Percentiles rank a stretch among this genome's conserved stretches.
Conservation (phyloP, 2,113 vertebrate genomes). For the Shinisaurus crocodilurus region DNA sequence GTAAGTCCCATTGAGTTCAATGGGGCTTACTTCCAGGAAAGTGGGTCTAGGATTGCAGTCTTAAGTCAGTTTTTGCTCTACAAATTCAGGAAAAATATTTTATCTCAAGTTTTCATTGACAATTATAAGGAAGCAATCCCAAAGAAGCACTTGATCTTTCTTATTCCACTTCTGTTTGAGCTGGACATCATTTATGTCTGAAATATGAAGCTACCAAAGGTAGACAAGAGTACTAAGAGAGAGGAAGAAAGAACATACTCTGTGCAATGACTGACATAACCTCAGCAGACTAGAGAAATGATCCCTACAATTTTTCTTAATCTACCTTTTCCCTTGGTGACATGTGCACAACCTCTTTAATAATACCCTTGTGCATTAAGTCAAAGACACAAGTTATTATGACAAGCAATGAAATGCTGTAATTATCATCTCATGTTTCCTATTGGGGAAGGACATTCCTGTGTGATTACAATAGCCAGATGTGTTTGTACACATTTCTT, state of each 20-base stretch:
- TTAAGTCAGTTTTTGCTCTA: constrained; percentile 40
- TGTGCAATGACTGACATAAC: constrained; percentile 54
- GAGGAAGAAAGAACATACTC: constrained; percentile 44
- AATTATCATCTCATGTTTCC: constrained; percentile 53
- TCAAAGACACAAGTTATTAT: constrained; percentile 51
- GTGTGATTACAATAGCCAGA: constrained; percentile 54
- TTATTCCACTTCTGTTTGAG: constrained; percentile 48
- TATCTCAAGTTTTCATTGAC: neutral
- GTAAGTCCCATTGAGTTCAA: neutral
- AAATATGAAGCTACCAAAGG: constrained; percentile 56
- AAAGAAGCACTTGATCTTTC: constrained; percentile 35
- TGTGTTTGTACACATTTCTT: constrained; percentile 35
- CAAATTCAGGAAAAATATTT: constrained; percentile 25
- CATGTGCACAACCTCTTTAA: constrained; percentile 54
- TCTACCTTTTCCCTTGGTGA: constrained; percentile 22
- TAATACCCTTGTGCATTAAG: constrained; percentile 54
- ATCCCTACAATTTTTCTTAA: constrained; percentile 40
- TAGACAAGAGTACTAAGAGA: constrained; percentile 47
- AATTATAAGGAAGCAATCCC: neutral
- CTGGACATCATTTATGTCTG: constrained; percentile 51
- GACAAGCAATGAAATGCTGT: constrained; percentile 61
- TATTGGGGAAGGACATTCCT: constrained; percentile 61
- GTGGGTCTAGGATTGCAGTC: neutral
- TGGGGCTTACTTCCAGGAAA: neutral
- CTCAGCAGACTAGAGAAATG: constrained; percentile 2